phyloP scores from a whole-genome alignment of 2,888 invertebrate species.

The Torymus auratus region DNA sequence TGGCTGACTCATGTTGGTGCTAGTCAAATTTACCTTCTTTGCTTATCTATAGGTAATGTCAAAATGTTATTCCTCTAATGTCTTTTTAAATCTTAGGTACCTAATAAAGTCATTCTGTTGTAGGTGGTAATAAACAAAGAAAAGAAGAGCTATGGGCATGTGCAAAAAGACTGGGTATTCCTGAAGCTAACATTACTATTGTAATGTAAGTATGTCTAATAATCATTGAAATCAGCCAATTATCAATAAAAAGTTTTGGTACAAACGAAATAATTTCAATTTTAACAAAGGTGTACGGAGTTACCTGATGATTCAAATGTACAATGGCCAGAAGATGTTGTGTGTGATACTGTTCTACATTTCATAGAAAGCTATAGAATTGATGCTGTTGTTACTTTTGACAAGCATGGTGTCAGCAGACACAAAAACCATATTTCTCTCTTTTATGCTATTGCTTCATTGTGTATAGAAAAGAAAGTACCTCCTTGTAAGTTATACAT shows the following conservation, averaged over 20 bases:
- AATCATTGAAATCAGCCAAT: no score
- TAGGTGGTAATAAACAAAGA: conserved; percentile 77
- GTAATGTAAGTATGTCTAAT: conserved; percentile 74
- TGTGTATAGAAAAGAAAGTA: conserved; percentile 86
- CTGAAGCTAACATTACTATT: conserved; percentile 84
- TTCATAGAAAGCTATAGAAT: conserved; percentile 86
- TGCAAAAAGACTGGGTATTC: conserved; percentile 88
- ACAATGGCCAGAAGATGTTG: conserved; percentile 85
- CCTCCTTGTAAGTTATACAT: conserved; percentile 81
- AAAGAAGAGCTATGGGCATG: conserved; percentile 90
- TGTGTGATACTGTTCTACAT: conserved; percentile 82
- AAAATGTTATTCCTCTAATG: not conserved
- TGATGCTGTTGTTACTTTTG: conserved; percentile 94
- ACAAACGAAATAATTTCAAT: no score
- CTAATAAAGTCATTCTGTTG: conserved; percentile 47
- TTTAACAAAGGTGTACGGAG: conserved; percentile 80
- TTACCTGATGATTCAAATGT: conserved; percentile 87
- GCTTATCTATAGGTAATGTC: conserved; percentile 87
- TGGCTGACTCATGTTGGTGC: conserved; percentile 81
- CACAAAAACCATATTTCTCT: conserved; percentile 95
- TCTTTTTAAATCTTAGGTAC: not conserved
- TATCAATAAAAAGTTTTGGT: no score
- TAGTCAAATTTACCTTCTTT: conserved; percentile 87
- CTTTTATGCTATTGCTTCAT: conserved; percentile 88
- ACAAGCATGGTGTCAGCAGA: conserved; percentile 93